These are phyloP conservation scores for Tyrannus savana DNA, from an alignment of 2,113 vertebrate genomes.

Conservation along the genomic window DNA sequence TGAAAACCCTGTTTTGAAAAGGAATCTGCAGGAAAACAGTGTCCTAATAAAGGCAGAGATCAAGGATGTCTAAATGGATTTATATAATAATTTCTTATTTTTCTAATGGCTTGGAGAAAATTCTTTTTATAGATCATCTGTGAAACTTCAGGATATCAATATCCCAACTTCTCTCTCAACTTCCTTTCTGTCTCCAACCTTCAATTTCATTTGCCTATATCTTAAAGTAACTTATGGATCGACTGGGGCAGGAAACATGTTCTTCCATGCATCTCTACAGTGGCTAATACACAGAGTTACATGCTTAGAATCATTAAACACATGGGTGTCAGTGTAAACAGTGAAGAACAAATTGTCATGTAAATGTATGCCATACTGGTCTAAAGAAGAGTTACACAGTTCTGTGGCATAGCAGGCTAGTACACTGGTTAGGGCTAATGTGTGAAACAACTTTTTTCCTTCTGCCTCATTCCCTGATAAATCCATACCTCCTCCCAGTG, in stretches of 20 bases:
- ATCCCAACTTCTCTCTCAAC: neutral
- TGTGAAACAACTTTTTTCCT: neutral
- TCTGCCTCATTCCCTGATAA: neutral
- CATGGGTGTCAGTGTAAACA: neutral
- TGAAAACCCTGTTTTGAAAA: neutral
- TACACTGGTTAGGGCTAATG: neutral
- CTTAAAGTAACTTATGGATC: neutral
- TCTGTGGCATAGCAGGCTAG: rapidly evolving
- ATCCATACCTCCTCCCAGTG: neutral
- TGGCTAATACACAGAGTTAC: neutral
- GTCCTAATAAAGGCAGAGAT: neutral
- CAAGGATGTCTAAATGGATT: neutral
- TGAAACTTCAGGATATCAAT: neutral
- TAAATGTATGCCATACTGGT: neutral
- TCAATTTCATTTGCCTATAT: neutral
- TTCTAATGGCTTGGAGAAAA: neutral
- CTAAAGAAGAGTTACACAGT: neutral
- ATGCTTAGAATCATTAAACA: neutral
- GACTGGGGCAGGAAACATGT: neutral
- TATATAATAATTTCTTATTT: neutral
- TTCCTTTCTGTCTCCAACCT: neutral
- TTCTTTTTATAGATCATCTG: neutral
- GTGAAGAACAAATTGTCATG: neutral
- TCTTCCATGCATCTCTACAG: neutral
- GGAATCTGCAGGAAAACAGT: neutral